Evolutionary conservation across 2,113 vertebrate genomes (phyloP).

Genomic region (Oreochromis aureus): DNA sequence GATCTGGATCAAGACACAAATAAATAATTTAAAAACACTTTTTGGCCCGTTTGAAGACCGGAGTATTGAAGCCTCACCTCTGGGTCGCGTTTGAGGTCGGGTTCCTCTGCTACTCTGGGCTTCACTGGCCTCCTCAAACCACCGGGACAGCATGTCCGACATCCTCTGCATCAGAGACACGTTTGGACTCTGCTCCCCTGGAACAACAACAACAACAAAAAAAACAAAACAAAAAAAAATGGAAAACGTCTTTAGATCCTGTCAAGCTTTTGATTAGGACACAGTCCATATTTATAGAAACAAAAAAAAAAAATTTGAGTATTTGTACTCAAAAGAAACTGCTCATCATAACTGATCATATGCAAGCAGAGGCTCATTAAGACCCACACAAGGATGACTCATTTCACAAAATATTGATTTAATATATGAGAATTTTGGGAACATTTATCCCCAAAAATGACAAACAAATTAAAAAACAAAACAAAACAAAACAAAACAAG

Average conservation of each 20-base stretch:
- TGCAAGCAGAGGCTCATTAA: background rate
- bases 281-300: background rate
- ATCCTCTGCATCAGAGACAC: constrained; percentile 98
- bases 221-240: background rate
- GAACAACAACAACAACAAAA: background rate
- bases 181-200: constrained; percentile 94
- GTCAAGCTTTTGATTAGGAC: background rate
- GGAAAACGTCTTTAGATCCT: background rate
- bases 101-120: constrained; percentile 86
- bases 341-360: background rate
- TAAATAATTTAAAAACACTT: background rate
- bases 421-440: background rate
- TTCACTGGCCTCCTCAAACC: constrained; percentile 98
- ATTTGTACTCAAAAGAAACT: background rate
- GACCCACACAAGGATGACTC: background rate
- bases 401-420: background rate
- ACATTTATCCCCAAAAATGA: background rate
- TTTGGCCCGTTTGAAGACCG: background rate
- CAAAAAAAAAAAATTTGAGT: background rate
- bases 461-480: background rate
- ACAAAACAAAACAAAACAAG: background rate
- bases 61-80: constrained; percentile 71
- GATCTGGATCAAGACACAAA: background rate
- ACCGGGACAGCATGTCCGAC: constrained; percentile 97
- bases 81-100: constrained; percentile 79